Percentiles rank a stretch among this genome's conserved stretches.
Conservation (phyloP, 2,888 invertebrate species). For the Sphinx pinastri region DNA sequence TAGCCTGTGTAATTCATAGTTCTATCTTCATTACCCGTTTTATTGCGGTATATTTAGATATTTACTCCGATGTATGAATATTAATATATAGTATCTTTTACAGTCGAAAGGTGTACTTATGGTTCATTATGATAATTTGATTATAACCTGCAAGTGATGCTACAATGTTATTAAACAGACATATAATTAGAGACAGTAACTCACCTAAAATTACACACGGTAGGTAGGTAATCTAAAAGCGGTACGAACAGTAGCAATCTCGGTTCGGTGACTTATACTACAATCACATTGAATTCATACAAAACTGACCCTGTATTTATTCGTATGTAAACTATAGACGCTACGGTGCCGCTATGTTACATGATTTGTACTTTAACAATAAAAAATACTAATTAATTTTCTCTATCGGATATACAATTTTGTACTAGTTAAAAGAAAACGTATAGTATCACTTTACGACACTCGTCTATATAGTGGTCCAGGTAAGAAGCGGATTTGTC, state of each 20-base stretch:
- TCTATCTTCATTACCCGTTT: conserved; percentile 30
- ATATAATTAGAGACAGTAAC: conserved; percentile 53
- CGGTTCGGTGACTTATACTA: conserved; percentile 78
- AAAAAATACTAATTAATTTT: conserved; percentile 74
- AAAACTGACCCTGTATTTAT: conserved; percentile 84
- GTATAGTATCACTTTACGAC: conserved; percentile 57
- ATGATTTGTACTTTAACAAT: conserved; percentile 80
- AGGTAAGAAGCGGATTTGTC: conserved; percentile 82
- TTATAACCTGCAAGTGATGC: conserved; percentile 26
- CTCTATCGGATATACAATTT: conserved; percentile 78
- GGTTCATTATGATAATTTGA: conserved; percentile 29
- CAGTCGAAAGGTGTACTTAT: conserved; percentile 27
- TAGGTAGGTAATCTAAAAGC: conserved; percentile 69
- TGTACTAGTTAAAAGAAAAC: conserved; percentile 73
- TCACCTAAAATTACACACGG: conserved; percentile 74
- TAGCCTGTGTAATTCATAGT: conserved; percentile 45
- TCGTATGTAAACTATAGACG: conserved; percentile 77
- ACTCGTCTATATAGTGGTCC: conserved; percentile 82
- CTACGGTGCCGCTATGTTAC: conserved; percentile 76
- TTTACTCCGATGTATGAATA: conserved; percentile 28
- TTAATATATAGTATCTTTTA: conserved; percentile 27
- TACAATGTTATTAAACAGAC: conserved; percentile 29
- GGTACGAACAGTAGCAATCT: conserved; percentile 74
- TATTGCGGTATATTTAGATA: conserved; percentile 35
- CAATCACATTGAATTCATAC: conserved; percentile 84